Evolutionary conservation across 2,113 vertebrate species (phyloP), one percentile per base, ranked within the genome.

Genomic region (Prionailurus viverrinus): DNA sequence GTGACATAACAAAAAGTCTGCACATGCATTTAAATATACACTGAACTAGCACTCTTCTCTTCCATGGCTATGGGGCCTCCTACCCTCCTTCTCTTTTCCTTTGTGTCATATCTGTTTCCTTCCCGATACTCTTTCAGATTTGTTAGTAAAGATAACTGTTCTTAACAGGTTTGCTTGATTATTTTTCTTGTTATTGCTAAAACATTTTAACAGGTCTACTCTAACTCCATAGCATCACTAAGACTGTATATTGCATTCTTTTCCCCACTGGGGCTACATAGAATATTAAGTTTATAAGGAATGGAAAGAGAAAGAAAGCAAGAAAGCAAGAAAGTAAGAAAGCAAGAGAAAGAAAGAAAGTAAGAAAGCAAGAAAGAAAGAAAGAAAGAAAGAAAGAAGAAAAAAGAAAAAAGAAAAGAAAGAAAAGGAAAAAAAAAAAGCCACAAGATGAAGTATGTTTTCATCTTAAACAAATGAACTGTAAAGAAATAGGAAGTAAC

Each of bases 401-500:
- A 45, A 45, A 1, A 45, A 41, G 41, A 45, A 45, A 45, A 7
- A 45, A 45, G 41, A 23, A 18, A 61, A 23, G 7, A 23, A 21
- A 58, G 16, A 91, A 61, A 61, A 81, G 55, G 61, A 11, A 71
- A 71, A 71, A 27, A 27, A 27, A 27, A 27, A 45, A 45, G 3
- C 27, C 74, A 93, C 96, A 91, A 94, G 89, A 90, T 96, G 76
- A 80, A 97, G 78, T 94, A 1, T 94, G 96, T 92, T 93, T 0
- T 0, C 53, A 21, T 41, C 48, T 89, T 82, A 98, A 97, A 82
- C 19, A 96, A 97, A 69, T 94, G 93, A 97, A 69, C 89, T 97
- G 10, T 84, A 91, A 74, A 69, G 41, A 94, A 96, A 94, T 53
- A 91, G 96, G 95, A 97, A 98, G 91, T 81, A 96, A 68, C 21